Conservation (phyloP, 2,797 vertebrate species). For the Tauraco hartlaubi region DNA sequence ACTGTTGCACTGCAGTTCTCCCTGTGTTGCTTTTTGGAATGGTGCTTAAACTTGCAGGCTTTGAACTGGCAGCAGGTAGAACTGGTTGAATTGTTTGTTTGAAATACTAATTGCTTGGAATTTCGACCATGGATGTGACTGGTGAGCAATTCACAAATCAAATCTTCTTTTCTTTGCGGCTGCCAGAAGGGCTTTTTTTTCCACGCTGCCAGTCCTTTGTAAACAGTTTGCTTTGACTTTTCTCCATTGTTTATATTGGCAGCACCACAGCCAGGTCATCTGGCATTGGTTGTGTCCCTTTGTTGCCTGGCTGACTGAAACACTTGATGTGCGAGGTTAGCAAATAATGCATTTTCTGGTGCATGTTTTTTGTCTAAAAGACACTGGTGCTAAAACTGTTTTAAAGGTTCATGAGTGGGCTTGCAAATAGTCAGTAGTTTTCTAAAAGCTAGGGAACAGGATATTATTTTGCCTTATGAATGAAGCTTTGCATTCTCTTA, state of each 20-base stretch:
- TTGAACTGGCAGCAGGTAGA: not conserved
- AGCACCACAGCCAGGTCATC: not conserved
- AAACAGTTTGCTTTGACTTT: slow-evolving; percentile 32
- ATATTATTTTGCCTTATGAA: not conserved
- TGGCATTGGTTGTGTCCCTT: not conserved
- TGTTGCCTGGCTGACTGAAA: not conserved
- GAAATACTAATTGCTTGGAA: slow-evolving; percentile 9
- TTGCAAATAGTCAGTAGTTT: not conserved
- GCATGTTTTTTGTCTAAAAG: not conserved
- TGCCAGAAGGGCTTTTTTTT: not conserved
- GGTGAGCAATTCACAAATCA: slow-evolving; percentile 3
- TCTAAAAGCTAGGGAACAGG: not conserved
- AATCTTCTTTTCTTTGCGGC: not conserved
- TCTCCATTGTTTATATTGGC: not conserved
- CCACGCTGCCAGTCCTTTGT: not conserved
- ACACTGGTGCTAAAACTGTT: not conserved
- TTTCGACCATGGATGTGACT: not conserved
- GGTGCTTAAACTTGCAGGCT: not conserved
- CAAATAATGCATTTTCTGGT: not conserved
- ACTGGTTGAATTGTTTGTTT: slow-evolving; percentile 19
- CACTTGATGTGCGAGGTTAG: not conserved
- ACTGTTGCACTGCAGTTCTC: not conserved
- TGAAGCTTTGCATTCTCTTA: not conserved
- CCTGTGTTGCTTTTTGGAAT: not conserved
- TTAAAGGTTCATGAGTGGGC: not conserved